Conservation (phyloP, 2,113 vertebrate genomes). For the Microcebus murinus region DNA sequence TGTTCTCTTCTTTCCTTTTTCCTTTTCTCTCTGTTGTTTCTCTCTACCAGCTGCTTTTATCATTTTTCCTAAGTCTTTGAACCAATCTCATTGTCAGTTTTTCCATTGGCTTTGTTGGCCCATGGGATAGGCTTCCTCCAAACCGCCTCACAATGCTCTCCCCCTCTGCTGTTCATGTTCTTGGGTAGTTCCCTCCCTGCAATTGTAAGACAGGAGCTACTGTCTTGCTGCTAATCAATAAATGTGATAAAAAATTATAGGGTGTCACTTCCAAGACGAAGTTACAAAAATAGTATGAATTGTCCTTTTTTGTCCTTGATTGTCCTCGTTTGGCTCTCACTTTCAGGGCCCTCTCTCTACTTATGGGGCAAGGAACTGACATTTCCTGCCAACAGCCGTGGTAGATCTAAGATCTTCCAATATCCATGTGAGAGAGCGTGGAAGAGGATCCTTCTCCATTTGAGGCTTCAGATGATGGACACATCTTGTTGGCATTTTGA, state of each 20-base stretch:
- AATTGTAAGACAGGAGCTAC: background rate
- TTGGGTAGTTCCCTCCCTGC: accelerated
- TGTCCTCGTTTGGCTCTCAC: background rate
- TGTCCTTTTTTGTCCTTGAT: background rate
- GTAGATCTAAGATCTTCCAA: background rate
- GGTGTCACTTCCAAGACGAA: background rate
- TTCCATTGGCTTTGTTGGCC: background rate
- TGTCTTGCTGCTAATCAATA: background rate
- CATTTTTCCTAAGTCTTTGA: background rate
- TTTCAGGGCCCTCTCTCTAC: background rate
- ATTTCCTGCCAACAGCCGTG: accelerated
- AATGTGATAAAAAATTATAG: background rate
- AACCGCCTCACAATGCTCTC: background rate
- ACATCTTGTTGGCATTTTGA: background rate
- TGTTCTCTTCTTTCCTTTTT: background rate
- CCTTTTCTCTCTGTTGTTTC: background rate
- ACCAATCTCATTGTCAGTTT: background rate
- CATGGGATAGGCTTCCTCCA: background rate
- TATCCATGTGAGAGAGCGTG: accelerated
- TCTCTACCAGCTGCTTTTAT: background rate
- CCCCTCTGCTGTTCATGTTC: accelerated
- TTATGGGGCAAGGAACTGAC: accelerated
- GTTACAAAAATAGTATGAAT: background rate
- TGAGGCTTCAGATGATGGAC: background rate
- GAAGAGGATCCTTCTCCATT: background rate